Base-by-base conservation (phyloP, 2,888 invertebrate species). In the Congeria kusceri region DNA sequence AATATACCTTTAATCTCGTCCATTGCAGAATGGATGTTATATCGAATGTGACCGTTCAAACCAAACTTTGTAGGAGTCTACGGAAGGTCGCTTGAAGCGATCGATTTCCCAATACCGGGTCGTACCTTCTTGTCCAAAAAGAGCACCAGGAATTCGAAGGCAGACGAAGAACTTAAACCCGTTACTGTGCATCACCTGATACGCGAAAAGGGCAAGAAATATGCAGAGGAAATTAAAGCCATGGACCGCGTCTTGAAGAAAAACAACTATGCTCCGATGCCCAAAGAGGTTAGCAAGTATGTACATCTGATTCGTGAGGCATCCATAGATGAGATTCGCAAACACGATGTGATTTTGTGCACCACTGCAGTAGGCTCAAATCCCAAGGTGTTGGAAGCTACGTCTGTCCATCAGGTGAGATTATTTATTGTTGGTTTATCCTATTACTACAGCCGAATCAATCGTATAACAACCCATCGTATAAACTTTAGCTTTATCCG, bases 31-130 rank as follows among this genome's bases (percentile, higher is more conserved):
- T 69, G 69, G 69, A 69, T 69, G 69, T 62, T 49, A 11, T 20
- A 69, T 32, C 29, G 69, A 3, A 69, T 69, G 69, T 47, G 61
- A 9, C 61, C 49, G 0, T 62, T 46, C 32, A 32, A 49, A 9
- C 88, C 89, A 9, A 84, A 86, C 39, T 83, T 92, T 11, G 79
- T 92, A 11, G 80, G 92, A 47, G 85, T 92, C 18, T 92, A 91
- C 80, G 87, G 90, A 13, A 75, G 85, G 25, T 79, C 86, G 0
- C 78, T 89, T 39, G 92, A 89, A 72, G 69, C 80, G 13, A 70
- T 80, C 18, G 88, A 88, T 39, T 92, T 85, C 65, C 92, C 92
- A 0, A 77, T 90, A 18, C 92, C 92, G 11, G 78, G 85, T 0
- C 79, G 83, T 20, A 80, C 85, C 28, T 77, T 82, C 29, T 58